These are phyloP conservation scores for Phalangium opilio DNA, from an alignment of 2,888 invertebrate genomes.

Conservation along the genomic window DNA sequence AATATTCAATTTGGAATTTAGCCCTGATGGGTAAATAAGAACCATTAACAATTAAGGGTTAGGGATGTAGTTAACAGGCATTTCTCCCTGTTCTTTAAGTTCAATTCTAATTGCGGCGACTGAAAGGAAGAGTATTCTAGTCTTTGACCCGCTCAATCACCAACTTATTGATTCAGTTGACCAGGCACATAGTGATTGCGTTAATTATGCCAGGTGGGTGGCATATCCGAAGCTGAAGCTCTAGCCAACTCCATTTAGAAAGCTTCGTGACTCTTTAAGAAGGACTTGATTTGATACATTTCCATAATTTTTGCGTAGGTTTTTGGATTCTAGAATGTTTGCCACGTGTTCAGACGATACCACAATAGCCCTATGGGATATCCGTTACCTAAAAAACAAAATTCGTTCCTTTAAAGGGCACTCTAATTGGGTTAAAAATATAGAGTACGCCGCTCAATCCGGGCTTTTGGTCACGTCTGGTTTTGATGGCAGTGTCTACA, in stretches of 20 bases:
- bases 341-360: slow-evolving; percentile 89
- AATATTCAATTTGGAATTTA: slow-evolving; percentile 77
- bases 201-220: slow-evolving; percentile 82
- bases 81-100: slow-evolving; percentile 39
- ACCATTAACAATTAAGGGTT: too few species aligned
- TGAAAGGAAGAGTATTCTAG: slow-evolving; percentile 68
- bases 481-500: slow-evolving; percentile 80
- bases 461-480: slow-evolving; percentile 76
- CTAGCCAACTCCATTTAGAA: too few species aligned
- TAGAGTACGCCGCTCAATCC: slow-evolving; percentile 73
- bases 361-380: slow-evolving; percentile 83
- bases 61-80: neutral
- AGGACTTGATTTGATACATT: too few species aligned
- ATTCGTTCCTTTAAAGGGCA: slow-evolving; percentile 67
- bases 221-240: too few species aligned
- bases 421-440: slow-evolving; percentile 91
- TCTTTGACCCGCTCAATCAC: slow-evolving; percentile 72
- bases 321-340: slow-evolving; percentile 69
- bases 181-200: slow-evolving; percentile 74
- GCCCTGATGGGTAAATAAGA: slow-evolving; percentile 65
- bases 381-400: slow-evolving; percentile 61
- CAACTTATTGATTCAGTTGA: slow-evolving; percentile 54
- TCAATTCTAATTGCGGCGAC: slow-evolving; percentile 74
- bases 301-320: too few species aligned
- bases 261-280: too few species aligned